Conservation (phyloP, 2,113 vertebrate genomes). For the Silurus glanis region DNA sequence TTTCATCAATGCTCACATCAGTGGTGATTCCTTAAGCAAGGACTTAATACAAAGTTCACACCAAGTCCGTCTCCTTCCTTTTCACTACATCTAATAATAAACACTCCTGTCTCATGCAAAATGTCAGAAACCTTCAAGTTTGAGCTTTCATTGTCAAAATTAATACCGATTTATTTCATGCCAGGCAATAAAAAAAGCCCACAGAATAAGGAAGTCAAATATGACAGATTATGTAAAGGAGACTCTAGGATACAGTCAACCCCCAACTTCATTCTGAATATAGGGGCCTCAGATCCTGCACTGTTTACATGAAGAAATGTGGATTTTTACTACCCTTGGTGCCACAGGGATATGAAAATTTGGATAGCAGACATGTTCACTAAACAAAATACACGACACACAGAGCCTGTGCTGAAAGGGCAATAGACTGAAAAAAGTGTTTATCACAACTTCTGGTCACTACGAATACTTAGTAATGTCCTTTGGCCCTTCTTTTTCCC, state of each 20-base stretch:
- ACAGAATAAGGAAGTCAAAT: not conserved
- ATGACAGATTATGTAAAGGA: constrained; percentile 3
- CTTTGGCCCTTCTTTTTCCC: not conserved
- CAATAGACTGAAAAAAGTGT: not conserved
- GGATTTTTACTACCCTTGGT: not conserved
- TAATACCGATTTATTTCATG: not conserved
- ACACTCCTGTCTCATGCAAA: not conserved
- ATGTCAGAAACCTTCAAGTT: not conserved
- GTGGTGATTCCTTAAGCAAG: not conserved
- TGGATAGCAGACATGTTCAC: not conserved
- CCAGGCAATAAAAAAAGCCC: not conserved
- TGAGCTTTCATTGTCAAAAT: not conserved
- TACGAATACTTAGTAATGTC: not conserved
- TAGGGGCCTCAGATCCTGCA: not conserved
- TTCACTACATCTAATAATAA: not conserved
- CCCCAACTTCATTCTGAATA: not conserved
- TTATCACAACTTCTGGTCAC: not conserved
- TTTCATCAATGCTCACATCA: not conserved
- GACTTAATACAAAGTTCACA: not conserved
- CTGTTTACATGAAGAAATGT: not conserved
- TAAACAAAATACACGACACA: not conserved
- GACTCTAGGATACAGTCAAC: not conserved
- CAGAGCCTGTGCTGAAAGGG: not conserved
- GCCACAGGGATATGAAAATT: not conserved
- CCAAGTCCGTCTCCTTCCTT: not conserved